A percentile compares a stretch with the other conserved stretches of the same genome.
These are phyloP conservation scores for Talpa occidentalis DNA, from an alignment of 2,113 vertebrate genomes.

Conservation along the genomic window DNA sequence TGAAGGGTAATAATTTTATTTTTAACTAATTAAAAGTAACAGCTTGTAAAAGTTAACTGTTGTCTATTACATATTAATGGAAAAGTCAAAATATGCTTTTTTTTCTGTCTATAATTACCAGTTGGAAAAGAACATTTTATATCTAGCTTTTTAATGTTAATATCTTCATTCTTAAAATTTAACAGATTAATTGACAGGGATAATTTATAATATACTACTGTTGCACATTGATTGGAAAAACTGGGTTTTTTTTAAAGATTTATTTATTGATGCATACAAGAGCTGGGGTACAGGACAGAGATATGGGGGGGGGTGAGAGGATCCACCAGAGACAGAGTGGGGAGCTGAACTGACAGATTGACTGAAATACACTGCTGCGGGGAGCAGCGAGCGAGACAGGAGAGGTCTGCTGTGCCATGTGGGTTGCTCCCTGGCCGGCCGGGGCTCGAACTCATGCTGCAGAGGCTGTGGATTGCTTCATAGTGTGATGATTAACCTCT, in stretches of 20 bases:
- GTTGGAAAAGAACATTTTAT: constrained; percentile 39
- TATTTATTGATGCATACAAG: too few species aligned
- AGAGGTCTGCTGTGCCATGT: too few species aligned
- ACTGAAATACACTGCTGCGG: too few species aligned
- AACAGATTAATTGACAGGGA: background rate
- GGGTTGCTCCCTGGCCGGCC: too few species aligned
- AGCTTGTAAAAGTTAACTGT: constrained; percentile 35
- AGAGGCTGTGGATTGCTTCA: too few species aligned
- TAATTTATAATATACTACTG: background rate
- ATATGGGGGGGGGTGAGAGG: too few species aligned
- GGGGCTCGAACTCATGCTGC: too few species aligned
- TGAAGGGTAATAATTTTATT: constrained; percentile 71
- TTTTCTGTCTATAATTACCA: constrained; percentile 48
- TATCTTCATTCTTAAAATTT: constrained; percentile 46
- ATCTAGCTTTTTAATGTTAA: constrained; percentile 33
- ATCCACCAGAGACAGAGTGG: too few species aligned
- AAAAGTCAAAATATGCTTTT: constrained; percentile 43
- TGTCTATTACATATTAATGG: background rate
- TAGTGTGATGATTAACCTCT: too few species aligned
- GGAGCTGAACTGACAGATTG: too few species aligned
- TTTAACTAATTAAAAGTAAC: constrained; percentile 47
- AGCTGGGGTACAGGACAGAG: too few species aligned
- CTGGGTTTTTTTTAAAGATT: constrained; percentile 55
- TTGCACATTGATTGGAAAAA: background rate
- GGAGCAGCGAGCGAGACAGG: too few species aligned